Percentiles rank a stretch among this genome's conserved stretches.
phyloP scores from a whole-genome alignment of 2,797 vertebrate genomes.

The Cercopithecus hamlyni region DNA sequence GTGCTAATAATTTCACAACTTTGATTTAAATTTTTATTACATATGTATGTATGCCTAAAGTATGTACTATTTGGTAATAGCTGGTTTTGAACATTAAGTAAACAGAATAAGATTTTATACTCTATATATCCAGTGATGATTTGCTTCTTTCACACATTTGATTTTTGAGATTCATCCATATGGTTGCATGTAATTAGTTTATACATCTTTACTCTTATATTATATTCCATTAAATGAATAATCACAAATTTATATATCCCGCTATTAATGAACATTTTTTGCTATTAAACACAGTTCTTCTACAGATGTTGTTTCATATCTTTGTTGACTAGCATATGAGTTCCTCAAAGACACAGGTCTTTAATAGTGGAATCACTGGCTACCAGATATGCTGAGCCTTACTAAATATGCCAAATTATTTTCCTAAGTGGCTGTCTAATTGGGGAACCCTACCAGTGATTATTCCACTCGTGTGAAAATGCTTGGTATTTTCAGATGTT shows the following conservation, averaged over 20 bases:
- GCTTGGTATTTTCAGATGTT: background rate
- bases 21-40: background rate
- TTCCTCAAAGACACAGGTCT: background rate
- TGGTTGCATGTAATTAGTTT: background rate
- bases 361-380: background rate
- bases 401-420: background rate
- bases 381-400: background rate
- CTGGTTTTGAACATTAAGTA: background rate
- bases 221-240: background rate
- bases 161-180: background rate
- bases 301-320: background rate
- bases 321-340: background rate
- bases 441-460: background rate
- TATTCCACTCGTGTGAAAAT: background rate
- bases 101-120: background rate
- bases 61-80: background rate
- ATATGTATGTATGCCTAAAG: background rate
- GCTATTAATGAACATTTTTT: background rate
- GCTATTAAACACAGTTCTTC: background rate
- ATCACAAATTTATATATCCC: background rate
- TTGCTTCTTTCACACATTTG: background rate
- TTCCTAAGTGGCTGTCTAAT: background rate
- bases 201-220: background rate
- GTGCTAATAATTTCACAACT: background rate
- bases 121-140: background rate